A percentile compares a stretch with the other conserved stretches of the same genome.
Conservation (phyloP, 2,113 vertebrate species). For the Orthonyx spaldingii region DNA sequence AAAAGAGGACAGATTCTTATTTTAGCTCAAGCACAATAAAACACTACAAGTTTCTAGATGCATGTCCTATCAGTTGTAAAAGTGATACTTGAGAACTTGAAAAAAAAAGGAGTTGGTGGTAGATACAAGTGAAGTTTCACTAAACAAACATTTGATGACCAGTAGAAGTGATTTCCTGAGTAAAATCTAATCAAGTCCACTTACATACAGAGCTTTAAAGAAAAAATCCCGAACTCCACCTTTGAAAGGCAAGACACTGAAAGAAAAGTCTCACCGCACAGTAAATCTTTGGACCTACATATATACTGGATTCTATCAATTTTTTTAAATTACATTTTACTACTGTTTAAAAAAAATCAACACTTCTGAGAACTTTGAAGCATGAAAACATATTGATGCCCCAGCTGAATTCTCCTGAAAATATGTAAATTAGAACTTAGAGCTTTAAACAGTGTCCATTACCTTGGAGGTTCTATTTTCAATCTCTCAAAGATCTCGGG, state of each 20-base stretch:
- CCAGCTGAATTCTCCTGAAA: not conserved
- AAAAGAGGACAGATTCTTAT: not conserved
- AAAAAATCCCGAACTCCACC: not conserved
- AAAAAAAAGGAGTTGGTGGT: not conserved
- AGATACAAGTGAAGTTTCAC: not conserved
- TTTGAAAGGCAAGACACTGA: not conserved
- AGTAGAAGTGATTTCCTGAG: not conserved
- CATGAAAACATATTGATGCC: not conserved
- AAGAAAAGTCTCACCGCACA: not conserved
- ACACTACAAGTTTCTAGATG: not conserved
- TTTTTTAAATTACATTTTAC: not conserved
- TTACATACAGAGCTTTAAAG: not conserved
- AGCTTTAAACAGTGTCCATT: not conserved
- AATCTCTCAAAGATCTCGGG: slow-evolving; percentile 94
- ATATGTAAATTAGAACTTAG: not conserved
- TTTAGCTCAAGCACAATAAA: not conserved
- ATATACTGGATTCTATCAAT: not conserved
- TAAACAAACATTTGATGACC: not conserved
- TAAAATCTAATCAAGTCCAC: not conserved
- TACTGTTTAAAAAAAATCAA: not conserved
- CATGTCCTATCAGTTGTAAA: not conserved
- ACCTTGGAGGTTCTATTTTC: slow-evolving; percentile 95
- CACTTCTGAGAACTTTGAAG: not conserved
- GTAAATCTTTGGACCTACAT: not conserved
- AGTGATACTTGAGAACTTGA: not conserved